Base-by-base conservation (phyloP, 2,888 invertebrate genomes). In the Leptinotarsa rubiginosa region DNA sequence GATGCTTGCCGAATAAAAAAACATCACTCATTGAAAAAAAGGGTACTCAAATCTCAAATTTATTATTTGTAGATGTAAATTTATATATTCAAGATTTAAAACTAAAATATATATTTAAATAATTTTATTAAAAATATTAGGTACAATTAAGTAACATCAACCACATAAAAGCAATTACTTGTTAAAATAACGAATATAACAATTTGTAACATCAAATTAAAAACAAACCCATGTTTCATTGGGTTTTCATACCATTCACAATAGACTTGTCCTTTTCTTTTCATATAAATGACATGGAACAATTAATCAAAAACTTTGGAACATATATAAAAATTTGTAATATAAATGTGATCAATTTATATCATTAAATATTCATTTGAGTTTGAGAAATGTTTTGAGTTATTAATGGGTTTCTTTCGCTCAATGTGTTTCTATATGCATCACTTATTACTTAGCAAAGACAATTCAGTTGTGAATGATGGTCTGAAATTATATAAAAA, bases 121-220 rank as follows among this genome's bases (percentile, higher is more conserved):
- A 81, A 78, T 83, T 86, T 86, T 86, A 86, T 86, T 86, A 86
- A 86, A 86, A 87, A 86, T 86, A 86, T 85, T 84, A 85, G 84
- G 83, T 86, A 87, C 85, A 81, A 84, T 84, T 83, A 84, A 84
- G 80, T 84, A 86, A 86, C 85, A 84, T 85, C 85, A 85, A 86
- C 85, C 85, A 86, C 84, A 85, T 81, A 80, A 79, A 82, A 81
- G 81, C 79, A 80, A 78, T 72, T 73, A 71, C 66, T 72, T 79
- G 56, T 70, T 79, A 78, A 80, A 79, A 70, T 81, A 79, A 81
- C 79, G 76, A 78, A 79, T 79, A 81, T 80, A 81, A 81, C 80
- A 82, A 83, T 77, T 75, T 79, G 74, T 76, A 78, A 78, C 79
- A 80, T 78, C 65, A 76, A 79, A 78, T 77, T 79, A 77, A 79